Evolutionary conservation across 2,797 vertebrate species (phyloP), one percentile per base, ranked within the genome.

Genomic region (Cryptoprocta ferox): DNA sequence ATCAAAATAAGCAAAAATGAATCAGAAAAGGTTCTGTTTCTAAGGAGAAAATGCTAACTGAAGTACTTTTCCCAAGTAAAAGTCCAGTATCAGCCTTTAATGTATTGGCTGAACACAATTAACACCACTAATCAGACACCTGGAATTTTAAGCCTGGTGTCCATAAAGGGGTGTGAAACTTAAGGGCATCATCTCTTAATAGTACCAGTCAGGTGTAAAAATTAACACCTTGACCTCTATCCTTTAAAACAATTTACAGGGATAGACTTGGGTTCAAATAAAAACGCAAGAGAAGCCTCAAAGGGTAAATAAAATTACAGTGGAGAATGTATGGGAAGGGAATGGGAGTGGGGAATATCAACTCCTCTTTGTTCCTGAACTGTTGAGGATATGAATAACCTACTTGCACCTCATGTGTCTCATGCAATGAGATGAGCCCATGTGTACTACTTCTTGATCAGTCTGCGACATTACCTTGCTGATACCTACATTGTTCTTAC

Each of bases 91-190:
- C 78, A 42, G 37, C 53, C 65, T 86, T 94, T 88, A 59, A 45
- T 75, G 32, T 61, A 83, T 0, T 84, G 59, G 73, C 19, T 96
- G 61, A 80, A 80, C 10, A 76, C n/a, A 76, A 71, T 93, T 53
- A 89, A 63, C 53, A 97, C 24, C 76, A 86, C 19, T 87, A 83
- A 37, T 96, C 53, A 97, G 35, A 90, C 18, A 53, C 13, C n/a
- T 68, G 37, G 26, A 83, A 94, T 89, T 90, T 80, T 83, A 83
- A 83, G 24, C n/a, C 30, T 91, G 12, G 16, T 93, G 75, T 95
- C 83, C 53, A 70, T 26, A 93, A 94, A 96, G 37, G 35, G 93
- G 42, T 35, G 6, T 89, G 39, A 95, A 92, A 81, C 3, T 32
- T 42, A 53, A 68, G 26, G 28, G 37, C 18, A 78, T 63, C 12